Conservation (phyloP, 1,140 invertebrate species). For the Hermetia illucens region DNA sequence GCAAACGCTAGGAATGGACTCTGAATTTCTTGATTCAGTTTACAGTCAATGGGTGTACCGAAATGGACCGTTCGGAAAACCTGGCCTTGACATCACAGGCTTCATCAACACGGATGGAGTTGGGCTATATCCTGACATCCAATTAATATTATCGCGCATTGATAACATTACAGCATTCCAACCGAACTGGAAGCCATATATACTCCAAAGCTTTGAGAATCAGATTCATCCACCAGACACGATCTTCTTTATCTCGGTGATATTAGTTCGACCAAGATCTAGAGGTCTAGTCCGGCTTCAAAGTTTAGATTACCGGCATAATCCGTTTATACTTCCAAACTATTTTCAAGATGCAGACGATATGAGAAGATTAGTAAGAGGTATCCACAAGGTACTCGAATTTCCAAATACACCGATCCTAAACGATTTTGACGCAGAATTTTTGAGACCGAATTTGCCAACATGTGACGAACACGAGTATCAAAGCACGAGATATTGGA, state of each 20-base stretch:
- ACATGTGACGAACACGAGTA: conserved; percentile 21
- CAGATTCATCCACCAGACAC: background rate
- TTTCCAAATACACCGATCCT: conserved; percentile 5
- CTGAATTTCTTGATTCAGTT: conserved; percentile 15
- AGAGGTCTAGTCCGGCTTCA: conserved; percentile 33
- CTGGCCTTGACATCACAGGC: background rate
- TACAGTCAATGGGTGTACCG: conserved; percentile 29
- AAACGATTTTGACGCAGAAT: conserved; percentile 11
- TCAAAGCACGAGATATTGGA: conserved; percentile 21
- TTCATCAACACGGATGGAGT: background rate
- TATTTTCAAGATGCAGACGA: conserved; percentile 34
- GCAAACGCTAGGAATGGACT: too few species aligned
- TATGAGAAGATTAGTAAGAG: conserved; percentile 22
- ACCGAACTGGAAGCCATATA: too few species aligned
- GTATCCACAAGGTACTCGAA: conserved; percentile 6
- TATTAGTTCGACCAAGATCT: conserved; percentile 35
- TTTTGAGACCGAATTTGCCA: conserved; percentile 21
- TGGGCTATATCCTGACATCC: background rate
- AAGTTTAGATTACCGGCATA: conserved; percentile 35
- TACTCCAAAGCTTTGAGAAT: too few species aligned
- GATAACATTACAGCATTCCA: too few species aligned
- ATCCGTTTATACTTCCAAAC: conserved; percentile 42
- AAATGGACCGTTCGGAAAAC: conserved; percentile 14
- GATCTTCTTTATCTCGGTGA: conserved; percentile 4
- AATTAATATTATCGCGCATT: background rate